Conservation (phyloP, 1,140 invertebrate genomes). For the Hermetia illucens region DNA sequence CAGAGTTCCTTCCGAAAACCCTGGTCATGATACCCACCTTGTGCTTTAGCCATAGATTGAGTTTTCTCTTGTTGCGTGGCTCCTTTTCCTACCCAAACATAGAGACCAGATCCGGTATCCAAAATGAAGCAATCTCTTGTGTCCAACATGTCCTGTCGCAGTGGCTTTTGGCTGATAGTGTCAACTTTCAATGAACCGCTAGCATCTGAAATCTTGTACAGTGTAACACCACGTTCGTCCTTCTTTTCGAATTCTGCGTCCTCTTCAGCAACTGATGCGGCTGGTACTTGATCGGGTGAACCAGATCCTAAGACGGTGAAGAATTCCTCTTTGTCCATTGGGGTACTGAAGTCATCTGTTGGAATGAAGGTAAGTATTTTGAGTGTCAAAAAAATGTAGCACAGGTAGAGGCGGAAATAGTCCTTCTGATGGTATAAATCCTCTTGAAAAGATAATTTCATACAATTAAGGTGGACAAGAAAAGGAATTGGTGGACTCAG, state of each 20-base stretch:
- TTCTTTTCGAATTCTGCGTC: slow-evolving; percentile 44
- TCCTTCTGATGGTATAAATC: too few species aligned
- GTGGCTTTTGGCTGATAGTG: slow-evolving; percentile 47
- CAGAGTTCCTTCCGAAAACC: not conserved
- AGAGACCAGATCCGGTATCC: slow-evolving; percentile 67
- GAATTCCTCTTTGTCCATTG: slow-evolving; percentile 47
- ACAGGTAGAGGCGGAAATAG: too few species aligned
- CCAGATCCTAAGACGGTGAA: slow-evolving; percentile 60
- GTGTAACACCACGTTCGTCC: slow-evolving; percentile 39
- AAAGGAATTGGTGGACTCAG: too few species aligned
- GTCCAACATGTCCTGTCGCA: slow-evolving; percentile 55
- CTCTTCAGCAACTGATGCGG: slow-evolving; percentile 49
- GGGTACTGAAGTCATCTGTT: slow-evolving; percentile 47
- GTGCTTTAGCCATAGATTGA: slow-evolving; percentile 60
- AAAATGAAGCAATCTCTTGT: slow-evolving; percentile 73
- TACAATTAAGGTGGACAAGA: too few species aligned
- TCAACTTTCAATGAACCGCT: slow-evolving; percentile 48
- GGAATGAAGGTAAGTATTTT: too few species aligned
- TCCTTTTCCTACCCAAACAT: slow-evolving; percentile 73
- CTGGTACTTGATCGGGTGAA: slow-evolving; percentile 45
- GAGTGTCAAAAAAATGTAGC: too few species aligned
- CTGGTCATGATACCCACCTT: slow-evolving; percentile 19
- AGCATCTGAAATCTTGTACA: slow-evolving; percentile 57
- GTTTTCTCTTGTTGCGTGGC: slow-evolving; percentile 61
- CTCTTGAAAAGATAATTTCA: too few species aligned